Evolutionary conservation across 2,888 invertebrate species (phyloP).

Genomic region (Hyles lineata): DNA sequence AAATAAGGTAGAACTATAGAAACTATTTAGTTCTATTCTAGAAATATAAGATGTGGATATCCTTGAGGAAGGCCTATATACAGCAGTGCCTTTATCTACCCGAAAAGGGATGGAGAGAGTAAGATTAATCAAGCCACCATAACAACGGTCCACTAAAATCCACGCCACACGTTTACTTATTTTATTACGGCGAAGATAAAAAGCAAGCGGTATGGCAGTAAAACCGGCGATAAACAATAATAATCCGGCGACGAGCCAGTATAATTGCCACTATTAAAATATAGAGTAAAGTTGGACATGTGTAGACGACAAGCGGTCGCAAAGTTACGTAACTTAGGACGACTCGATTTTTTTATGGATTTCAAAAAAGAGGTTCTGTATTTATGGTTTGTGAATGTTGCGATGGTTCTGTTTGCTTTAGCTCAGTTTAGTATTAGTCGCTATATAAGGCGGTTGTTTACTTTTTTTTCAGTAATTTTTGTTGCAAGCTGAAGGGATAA

Average conservation of each 20-base stretch:
- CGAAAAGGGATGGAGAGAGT: not conserved
- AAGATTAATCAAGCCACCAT: too few relatives aligned
- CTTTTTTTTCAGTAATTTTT: too few relatives aligned
- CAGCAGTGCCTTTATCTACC: too few relatives aligned
- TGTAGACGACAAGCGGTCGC: not conserved
- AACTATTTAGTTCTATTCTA: too few relatives aligned
- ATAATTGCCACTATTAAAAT: slow-evolving; percentile 25
- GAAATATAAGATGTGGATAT: too few relatives aligned
- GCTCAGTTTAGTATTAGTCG: too few relatives aligned
- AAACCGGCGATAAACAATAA: slow-evolving; percentile 18
- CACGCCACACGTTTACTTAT: slow-evolving; percentile 1
- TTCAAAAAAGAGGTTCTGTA: too few relatives aligned
- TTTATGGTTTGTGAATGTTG: too few relatives aligned
- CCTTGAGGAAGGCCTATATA: too few relatives aligned
- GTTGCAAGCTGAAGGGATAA: too few relatives aligned
- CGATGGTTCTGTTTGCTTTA: too few relatives aligned
- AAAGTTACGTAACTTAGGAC: not conserved
- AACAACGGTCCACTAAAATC: not conserved
- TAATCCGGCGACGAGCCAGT: slow-evolving; percentile 5
- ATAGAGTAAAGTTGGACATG: slow-evolving; percentile 14
- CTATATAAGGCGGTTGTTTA: too few relatives aligned
- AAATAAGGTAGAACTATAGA: not conserved
- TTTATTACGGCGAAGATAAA: slow-evolving; percentile 14
- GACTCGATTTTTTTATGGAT: not conserved
- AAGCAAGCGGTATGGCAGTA: slow-evolving; percentile 16